phyloP scores from a whole-genome alignment of 2,797 vertebrate species.

The Chelon labrosus region DNA sequence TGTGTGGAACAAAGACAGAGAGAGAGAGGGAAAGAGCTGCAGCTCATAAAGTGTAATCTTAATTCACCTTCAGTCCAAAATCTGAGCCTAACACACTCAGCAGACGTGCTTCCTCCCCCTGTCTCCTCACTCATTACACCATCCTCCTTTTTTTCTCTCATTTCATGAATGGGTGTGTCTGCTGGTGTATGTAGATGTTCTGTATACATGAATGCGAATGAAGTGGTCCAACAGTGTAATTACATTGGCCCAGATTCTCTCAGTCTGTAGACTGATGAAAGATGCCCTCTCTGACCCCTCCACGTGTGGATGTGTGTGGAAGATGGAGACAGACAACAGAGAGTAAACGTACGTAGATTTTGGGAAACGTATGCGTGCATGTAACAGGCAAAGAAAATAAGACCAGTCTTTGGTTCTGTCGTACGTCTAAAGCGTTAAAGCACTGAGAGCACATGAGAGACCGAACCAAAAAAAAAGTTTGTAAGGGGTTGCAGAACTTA shows the following conservation, averaged over 20 bases:
- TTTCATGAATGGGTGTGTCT: constrained; percentile 55
- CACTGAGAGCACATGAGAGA: not conserved
- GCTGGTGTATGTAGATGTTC: constrained; percentile 51
- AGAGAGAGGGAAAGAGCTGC: constrained; percentile 33
- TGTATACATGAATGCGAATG: constrained; percentile 73
- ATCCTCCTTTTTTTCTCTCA: constrained; percentile 5
- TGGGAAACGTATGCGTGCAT: too few species aligned
- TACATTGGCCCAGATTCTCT: constrained; percentile 42
- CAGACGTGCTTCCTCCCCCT: not conserved
- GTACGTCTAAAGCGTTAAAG: too few species aligned
- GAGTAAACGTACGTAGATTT: constrained; percentile 1
- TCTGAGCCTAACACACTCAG: constrained; percentile 6
- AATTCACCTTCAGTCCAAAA: constrained; percentile 62
- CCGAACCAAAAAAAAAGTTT: not conserved
- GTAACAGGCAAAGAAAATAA: too few species aligned
- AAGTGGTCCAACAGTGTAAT: constrained; percentile 44
- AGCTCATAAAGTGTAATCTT: constrained; percentile 57
- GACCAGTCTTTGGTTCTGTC: too few species aligned
- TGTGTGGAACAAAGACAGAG: constrained; percentile 12
- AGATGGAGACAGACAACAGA: not conserved
- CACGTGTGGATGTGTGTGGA: constrained; percentile 8
- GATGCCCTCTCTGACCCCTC: constrained; percentile 40
- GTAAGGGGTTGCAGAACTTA: not conserved
- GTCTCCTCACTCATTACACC: constrained; percentile 17
- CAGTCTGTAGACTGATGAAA: constrained; percentile 44